phyloP scores from a whole-genome alignment of 2,797 vertebrate species.

The Thunnus albacares region DNA sequence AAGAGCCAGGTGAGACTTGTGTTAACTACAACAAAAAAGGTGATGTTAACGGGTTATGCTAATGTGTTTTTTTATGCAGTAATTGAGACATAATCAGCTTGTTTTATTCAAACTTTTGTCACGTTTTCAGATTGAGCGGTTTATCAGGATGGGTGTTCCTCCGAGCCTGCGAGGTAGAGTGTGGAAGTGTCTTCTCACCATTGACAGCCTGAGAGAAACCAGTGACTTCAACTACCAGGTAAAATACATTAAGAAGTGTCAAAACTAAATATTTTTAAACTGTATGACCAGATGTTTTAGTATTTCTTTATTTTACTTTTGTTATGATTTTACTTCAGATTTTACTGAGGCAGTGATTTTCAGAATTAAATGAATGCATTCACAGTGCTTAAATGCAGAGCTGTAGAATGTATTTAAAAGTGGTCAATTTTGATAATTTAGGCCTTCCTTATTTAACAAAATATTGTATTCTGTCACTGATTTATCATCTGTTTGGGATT shows the following conservation, averaged over 20 bases:
- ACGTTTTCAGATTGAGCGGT: conserved; percentile 81
- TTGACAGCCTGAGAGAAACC: conserved; percentile 67
- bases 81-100: neutral
- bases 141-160: conserved; percentile 84
- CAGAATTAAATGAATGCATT: neutral
- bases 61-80: neutral
- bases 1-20: conserved; percentile 78
- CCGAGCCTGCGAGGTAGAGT: conserved; percentile 78
- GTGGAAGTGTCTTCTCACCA: conserved; percentile 84
- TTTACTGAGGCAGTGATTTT: neutral
- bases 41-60: neutral
- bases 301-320: neutral
- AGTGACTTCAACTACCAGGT: conserved; percentile 85
- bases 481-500: neutral
- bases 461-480: neutral
- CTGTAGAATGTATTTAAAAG: neutral
- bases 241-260: neutral
- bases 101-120: neutral
- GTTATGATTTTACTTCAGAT: neutral
- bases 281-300: neutral
- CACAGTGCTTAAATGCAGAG: neutral
- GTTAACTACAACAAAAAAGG: neutral
- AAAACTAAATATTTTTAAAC: neutral
- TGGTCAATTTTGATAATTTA: neutral
- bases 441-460: neutral